Conservation (phyloP, 2,888 invertebrate genomes). For the Dermolepida albohirtum region DNA sequence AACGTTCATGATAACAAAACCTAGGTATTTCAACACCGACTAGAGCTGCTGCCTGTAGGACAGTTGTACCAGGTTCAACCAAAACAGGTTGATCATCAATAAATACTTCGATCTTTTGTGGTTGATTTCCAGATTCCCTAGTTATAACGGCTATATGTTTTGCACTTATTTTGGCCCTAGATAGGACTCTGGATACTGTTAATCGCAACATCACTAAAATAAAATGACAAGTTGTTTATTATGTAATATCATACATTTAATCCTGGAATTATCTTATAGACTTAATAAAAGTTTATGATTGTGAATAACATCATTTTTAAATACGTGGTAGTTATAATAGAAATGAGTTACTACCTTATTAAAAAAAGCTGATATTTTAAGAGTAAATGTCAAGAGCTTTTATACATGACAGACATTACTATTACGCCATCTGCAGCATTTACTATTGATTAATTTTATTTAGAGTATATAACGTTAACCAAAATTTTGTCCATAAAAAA, state of each 20-base stretch:
- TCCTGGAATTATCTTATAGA: too few relatives aligned
- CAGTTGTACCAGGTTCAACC: constrained; percentile 96
- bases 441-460: too few relatives aligned
- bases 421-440: too few relatives aligned
- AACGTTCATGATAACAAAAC: constrained; percentile 98
- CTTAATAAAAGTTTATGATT: too few relatives aligned
- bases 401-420: too few relatives aligned
- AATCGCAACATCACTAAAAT: constrained; percentile 78
- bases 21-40: constrained; percentile 98
- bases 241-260: constrained; percentile 30
- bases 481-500: too few relatives aligned
- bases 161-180: constrained; percentile 59
- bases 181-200: constrained; percentile 77
- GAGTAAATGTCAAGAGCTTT: too few relatives aligned
- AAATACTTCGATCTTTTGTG: constrained; percentile 91
- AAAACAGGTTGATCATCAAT: constrained; percentile 95
- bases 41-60: constrained; percentile 94
- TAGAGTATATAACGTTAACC: too few relatives aligned
- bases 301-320: too few relatives aligned
- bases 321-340: too few relatives aligned
- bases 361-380: too few relatives aligned
- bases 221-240: constrained; percentile 42
- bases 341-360: too few relatives aligned
- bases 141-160: constrained; percentile 55
- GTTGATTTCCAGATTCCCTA: constrained; percentile 56